A percentile compares a stretch with the other conserved stretches of the same genome.
These are phyloP conservation scores for Nymphicus hollandicus DNA, from an alignment of 2,113 vertebrate species.

Conservation along the genomic window DNA sequence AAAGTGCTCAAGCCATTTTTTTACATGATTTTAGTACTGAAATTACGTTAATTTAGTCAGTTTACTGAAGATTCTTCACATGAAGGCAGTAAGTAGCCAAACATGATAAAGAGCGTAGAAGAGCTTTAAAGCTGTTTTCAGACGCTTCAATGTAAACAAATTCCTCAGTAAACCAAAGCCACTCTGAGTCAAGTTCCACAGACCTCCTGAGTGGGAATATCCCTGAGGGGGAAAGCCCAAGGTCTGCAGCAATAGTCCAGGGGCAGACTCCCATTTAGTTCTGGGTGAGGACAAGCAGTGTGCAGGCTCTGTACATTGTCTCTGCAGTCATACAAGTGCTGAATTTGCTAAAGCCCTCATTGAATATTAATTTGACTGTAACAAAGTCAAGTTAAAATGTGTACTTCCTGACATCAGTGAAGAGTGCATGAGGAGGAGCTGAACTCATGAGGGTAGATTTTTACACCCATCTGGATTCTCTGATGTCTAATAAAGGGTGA, in stretches of 20 bases:
- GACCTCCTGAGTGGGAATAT: not conserved
- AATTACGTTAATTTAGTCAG: not conserved
- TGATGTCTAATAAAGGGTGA: not conserved
- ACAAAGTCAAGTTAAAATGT: not conserved
- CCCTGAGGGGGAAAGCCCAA: not conserved
- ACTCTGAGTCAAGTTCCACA: not conserved
- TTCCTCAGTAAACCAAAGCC: not conserved
- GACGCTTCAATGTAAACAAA: not conserved
- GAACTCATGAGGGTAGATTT: not conserved
- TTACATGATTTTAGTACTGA: not conserved
- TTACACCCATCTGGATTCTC: not conserved
- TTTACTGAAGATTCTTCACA: not conserved
- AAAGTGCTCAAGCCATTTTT: not conserved
- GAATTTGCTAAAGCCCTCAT: not conserved
- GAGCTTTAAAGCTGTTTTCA: not conserved
- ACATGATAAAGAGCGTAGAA: not conserved
- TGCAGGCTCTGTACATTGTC: not conserved
- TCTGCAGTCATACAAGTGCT: not conserved
- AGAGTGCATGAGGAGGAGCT: not conserved
- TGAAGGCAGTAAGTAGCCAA: not conserved
- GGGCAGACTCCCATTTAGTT: too few species aligned
- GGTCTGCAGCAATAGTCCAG: not conserved
- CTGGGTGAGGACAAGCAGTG: rapidly evolving
- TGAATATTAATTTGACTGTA: not conserved
- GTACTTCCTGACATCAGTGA: not conserved